These are phyloP conservation scores for Heterotilapia buettikoferi DNA, from an alignment of 2,113 vertebrate species.

Conservation along the genomic window DNA sequence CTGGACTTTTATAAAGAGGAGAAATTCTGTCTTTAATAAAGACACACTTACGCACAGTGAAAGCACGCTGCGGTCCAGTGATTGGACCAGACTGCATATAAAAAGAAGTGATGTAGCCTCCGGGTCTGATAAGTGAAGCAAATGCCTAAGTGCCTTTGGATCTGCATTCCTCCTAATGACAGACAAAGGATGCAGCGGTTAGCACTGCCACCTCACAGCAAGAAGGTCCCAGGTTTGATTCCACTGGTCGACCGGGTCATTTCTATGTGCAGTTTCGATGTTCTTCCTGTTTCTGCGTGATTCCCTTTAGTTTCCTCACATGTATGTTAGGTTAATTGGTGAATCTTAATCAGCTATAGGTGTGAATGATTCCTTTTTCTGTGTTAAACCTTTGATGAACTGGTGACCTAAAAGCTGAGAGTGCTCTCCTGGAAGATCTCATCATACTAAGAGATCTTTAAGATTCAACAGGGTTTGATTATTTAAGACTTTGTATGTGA, in stretches of 20 bases:
- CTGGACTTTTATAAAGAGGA: not conserved
- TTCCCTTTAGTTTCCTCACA: not conserved
- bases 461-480: not conserved
- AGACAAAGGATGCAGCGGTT: not conserved
- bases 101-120: not conserved
- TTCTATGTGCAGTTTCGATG: not conserved
- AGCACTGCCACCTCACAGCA: not conserved
- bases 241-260: rapidly evolving
- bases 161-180: not conserved
- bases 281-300: not conserved
- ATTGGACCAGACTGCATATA: not conserved
- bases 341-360: not conserved
- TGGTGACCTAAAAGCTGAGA: not conserved
- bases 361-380: not conserved
- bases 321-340: not conserved
- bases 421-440: not conserved
- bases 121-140: not conserved
- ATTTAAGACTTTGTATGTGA: not conserved
- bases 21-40: not conserved
- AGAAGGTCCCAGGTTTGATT: not conserved
- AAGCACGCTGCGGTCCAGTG: not conserved
- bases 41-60: not conserved
- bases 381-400: not conserved
- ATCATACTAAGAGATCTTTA: not conserved
- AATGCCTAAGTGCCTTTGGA: not conserved